Evolutionary conservation across 2,888 invertebrate species (phyloP), one percentile per base, ranked within the genome.

Genomic region (Dorcus hopei): DNA sequence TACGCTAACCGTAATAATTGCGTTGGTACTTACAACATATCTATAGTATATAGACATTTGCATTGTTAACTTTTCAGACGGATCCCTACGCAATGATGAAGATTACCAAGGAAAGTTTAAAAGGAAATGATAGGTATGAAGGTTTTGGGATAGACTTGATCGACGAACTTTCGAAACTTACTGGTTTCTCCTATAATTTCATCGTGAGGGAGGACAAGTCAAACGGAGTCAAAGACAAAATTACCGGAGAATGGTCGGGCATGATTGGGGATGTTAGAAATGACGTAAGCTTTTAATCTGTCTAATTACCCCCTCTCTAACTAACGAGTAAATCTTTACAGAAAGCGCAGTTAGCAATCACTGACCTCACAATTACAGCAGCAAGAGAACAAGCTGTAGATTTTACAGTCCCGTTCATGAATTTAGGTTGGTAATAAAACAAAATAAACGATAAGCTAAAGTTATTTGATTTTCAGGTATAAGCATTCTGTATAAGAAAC

Each of bases 371-470:
- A 3, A 91, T 92, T 70, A 96, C 96, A 7, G 88, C 93, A 47
- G 88, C 90, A 61, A 83, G 97, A 38, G 93, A 94, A 74, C 86
- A 85, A 71, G 93, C 88, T 23, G 95, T 94, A 0, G 96, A 97
- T 77, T 97, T 97, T 72, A 96, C 96, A 0, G 93, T 92, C 76
- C 96, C 97, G 0, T 97, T 96, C 74, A 94, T 97, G 91, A 95
- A 92, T 78, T 82, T 97, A 65, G 26, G 26, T 33, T 33, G 26
- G 26, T 33, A 33, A 1, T 33, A 33, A 33, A 7, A 87, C 86
- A 85, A 76, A 74, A 63, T 5, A 6, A 33, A 14, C 42, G 7
- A 50, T 50, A 50, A 33, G 69, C 66, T 19, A 71, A 78, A 33
- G 26, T 2, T 33, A 7, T 6, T 33, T 33, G 26, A 33, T 4